Conservation (phyloP, 2,113 vertebrate species). For the Caloenas nicobarica region DNA sequence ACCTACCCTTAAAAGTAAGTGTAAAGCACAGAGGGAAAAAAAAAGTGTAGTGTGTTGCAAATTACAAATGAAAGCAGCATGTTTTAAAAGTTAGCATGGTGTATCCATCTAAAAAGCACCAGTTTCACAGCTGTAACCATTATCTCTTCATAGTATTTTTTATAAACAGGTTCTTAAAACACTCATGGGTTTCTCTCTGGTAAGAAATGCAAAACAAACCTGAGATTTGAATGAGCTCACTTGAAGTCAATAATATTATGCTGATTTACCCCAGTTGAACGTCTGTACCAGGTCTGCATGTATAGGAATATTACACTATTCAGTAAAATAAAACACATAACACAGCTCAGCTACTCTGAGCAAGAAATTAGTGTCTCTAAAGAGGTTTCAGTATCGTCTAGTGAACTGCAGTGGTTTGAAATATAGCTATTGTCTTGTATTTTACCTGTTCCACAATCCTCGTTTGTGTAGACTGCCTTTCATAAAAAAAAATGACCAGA, state of each 20-base stretch:
- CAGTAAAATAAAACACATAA: not conserved
- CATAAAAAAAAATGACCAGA: not conserved
- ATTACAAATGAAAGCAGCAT: not conserved
- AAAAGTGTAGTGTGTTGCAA: not conserved
- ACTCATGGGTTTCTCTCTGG: not conserved
- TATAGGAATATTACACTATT: not conserved
- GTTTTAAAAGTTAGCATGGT: not conserved
- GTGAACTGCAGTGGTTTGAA: not conserved
- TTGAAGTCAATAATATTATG: slow-evolving; percentile 24
- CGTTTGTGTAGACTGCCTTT: not conserved
- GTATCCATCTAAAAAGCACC: not conserved
- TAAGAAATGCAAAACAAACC: slow-evolving; percentile 3
- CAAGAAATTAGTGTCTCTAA: not conserved
- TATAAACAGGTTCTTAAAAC: slow-evolving; percentile 19
- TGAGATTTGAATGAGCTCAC: not conserved
- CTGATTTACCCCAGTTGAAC: not conserved
- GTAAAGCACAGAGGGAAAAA: not conserved
- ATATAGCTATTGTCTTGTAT: not conserved
- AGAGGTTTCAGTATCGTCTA: not conserved
- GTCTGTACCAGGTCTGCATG: not conserved
- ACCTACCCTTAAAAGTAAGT: not conserved
- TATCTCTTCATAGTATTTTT: not conserved
- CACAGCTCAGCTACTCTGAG: not conserved
- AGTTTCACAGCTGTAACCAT: not conserved
- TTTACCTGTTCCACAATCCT: not conserved